Percentiles rank a stretch among this genome's conserved stretches.
These are phyloP conservation scores for Magallana angulata DNA, from an alignment of 1,140 invertebrate species.

Conservation along the genomic window DNA sequence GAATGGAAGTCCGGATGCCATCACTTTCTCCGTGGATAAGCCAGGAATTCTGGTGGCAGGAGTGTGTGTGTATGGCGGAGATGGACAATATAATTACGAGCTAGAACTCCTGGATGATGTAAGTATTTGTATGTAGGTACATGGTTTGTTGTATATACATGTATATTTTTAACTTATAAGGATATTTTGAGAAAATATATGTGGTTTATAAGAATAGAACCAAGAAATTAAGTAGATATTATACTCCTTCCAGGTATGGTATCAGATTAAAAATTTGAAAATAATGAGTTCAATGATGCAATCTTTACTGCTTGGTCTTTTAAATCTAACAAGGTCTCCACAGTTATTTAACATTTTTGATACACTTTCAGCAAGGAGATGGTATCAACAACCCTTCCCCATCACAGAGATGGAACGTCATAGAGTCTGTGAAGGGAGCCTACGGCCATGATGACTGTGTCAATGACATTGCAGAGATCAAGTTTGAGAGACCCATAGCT, in stretches of 20 bases:
- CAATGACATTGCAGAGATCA: constrained; percentile 88
- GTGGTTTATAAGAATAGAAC: too few relatives aligned
- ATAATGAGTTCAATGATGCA: too few relatives aligned
- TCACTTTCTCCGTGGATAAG: constrained; percentile 95
- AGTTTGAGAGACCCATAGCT: constrained; percentile 92
- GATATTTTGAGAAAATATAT: too few relatives aligned
- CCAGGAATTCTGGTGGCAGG: constrained; percentile 93
- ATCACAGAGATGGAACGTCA: constrained; percentile 85
- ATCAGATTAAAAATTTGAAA: too few relatives aligned
- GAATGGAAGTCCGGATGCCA: constrained; percentile 97
- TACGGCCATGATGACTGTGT: constrained; percentile 89
- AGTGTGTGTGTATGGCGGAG: constrained; percentile 93
- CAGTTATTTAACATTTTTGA: too few relatives aligned
- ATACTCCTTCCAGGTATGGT: too few relatives aligned
- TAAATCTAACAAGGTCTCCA: too few relatives aligned
- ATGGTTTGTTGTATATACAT: too few relatives aligned
- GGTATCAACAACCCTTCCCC: constrained; percentile 67
- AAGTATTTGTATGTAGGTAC: not conserved
- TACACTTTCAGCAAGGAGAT: constrained; percentile 59
- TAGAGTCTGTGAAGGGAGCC: constrained; percentile 86
- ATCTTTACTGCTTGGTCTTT: too few relatives aligned
- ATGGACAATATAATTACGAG: constrained; percentile 86
- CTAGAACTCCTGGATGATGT: constrained; percentile 93
- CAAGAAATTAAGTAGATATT: too few relatives aligned
- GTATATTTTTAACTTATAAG: too few relatives aligned